These are phyloP conservation scores for Eulacestoma nigropectus DNA, from an alignment of 2,113 vertebrate species.

Conservation along the genomic window DNA sequence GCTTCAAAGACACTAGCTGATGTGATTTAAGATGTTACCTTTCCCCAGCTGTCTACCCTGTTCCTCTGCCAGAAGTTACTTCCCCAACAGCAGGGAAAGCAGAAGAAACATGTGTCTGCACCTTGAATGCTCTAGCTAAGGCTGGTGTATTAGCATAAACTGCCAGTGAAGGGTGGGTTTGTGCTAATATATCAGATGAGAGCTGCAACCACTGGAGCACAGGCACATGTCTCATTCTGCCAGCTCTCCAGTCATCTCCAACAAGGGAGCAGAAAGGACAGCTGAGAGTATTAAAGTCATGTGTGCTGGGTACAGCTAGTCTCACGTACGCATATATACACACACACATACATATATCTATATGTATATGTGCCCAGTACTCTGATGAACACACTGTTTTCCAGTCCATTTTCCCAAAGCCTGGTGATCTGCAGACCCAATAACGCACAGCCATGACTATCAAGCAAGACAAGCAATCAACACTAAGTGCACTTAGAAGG, in stretches of 20 bases:
- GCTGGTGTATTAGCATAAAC: conserved; percentile 43
- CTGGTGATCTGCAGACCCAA: not conserved
- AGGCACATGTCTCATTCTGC: conserved; percentile 32
- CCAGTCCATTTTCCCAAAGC: not conserved
- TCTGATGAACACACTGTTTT: not conserved
- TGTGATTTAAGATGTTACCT: conserved; percentile 44
- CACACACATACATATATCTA: fast-evolving
- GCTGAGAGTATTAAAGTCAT: not conserved
- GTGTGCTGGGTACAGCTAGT: not conserved
- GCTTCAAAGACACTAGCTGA: not conserved
- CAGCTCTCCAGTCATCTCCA: not conserved
- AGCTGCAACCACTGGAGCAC: conserved; percentile 3
- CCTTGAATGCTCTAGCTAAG: conserved; percentile 1
- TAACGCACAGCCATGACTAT: not conserved
- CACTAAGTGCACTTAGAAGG: not conserved
- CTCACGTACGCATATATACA: not conserved
- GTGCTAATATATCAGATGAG: conserved; percentile 47
- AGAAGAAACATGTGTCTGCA: conserved; percentile 9
- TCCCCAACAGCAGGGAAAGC: conserved; percentile 44
- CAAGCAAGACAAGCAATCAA: not conserved
- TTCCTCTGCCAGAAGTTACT: conserved; percentile 50
- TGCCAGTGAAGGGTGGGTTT: conserved; percentile 31
- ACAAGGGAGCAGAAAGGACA: not conserved
- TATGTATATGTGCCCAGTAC: not conserved
- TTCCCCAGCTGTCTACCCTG: conserved; percentile 40